Conservation (phyloP, 2,113 vertebrate genomes). For the Asarcornis scutulata region DNA sequence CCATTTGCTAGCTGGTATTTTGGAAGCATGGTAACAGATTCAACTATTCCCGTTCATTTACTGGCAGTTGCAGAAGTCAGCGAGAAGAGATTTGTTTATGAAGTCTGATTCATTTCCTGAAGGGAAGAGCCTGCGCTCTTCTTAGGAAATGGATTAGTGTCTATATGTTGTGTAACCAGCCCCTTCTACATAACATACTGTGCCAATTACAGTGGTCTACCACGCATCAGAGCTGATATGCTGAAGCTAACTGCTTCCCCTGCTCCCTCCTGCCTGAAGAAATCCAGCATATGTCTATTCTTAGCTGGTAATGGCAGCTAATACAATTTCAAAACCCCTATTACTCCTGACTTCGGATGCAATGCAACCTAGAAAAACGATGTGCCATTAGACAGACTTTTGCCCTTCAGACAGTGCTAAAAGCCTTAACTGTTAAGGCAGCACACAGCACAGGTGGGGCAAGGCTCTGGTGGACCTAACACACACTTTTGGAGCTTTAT, state of each 20-base stretch:
- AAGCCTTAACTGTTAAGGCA: not conserved
- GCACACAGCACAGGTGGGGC: not conserved
- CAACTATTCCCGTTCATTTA: not conserved
- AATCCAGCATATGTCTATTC: not conserved
- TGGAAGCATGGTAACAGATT: not conserved
- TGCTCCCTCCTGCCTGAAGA: not conserved
- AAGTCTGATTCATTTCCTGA: constrained; percentile 30
- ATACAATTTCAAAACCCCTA: not conserved
- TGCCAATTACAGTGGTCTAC: not conserved
- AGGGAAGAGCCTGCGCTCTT: not conserved
- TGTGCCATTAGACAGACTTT: not conserved
- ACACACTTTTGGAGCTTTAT: not conserved
- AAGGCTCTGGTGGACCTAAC: not conserved
- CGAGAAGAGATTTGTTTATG: not conserved
- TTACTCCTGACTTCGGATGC: not conserved
- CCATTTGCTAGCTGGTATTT: not conserved
- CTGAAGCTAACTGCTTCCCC: not conserved
- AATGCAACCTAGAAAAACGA: not conserved
- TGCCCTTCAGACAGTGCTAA: not conserved
- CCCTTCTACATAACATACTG: not conserved
- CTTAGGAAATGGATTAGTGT: not conserved
- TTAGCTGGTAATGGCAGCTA: not conserved
- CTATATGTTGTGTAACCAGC: not conserved
- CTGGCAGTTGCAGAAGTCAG: not conserved
- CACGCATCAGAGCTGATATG: not conserved